Evolutionary conservation across 2,888 invertebrate genomes (phyloP).

Genomic region (Hemithea aestivaria): DNA sequence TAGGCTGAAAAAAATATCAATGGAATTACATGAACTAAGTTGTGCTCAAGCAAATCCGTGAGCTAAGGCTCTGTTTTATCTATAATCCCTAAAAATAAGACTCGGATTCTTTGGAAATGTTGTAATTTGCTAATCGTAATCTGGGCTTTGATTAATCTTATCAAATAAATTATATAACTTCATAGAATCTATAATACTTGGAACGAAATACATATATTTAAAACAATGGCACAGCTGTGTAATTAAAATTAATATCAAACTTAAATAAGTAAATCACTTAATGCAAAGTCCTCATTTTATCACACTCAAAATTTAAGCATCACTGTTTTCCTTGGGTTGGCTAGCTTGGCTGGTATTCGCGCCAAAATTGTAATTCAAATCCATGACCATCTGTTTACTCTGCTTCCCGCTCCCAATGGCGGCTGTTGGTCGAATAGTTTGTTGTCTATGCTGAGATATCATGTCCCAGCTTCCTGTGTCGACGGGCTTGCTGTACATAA

Average conservation of each 20-base stretch:
- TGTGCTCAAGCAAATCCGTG: too few species aligned
- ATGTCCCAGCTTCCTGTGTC: slow-evolving; percentile 72
- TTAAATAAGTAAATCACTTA: too few species aligned
- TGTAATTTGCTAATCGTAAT: slow-evolving; percentile 14
- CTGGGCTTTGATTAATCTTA: slow-evolving; percentile 17
- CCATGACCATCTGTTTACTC: slow-evolving; percentile 48
- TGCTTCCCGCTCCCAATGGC: slow-evolving; percentile 12
- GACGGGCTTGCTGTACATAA: slow-evolving; percentile 49
- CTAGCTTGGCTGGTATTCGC: slow-evolving; percentile 9
- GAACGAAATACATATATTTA: not conserved
- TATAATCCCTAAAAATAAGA: slow-evolving; percentile 5
- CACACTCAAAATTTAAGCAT: too few species aligned
- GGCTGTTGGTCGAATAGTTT: slow-evolving; percentile 45
- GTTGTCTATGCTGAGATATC: slow-evolving; percentile 72
- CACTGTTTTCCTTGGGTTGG: slow-evolving; percentile 42
- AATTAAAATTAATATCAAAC: too few species aligned
- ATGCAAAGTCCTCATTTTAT: too few species aligned
- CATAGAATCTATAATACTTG: slow-evolving; percentile 4
- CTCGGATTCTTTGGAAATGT: not conserved
- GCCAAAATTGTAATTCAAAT: slow-evolving; percentile 51
- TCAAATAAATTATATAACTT: slow-evolving; percentile 16
- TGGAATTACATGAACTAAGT: too few species aligned
- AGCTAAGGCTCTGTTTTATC: too few species aligned
- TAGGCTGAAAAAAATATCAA: too few species aligned
- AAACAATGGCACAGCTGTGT: too few species aligned